Evolutionary conservation across 1,140 invertebrate species (phyloP), one percentile per base, ranked within the genome.

Genomic region (Schlechtendalia chinensis): DNA sequence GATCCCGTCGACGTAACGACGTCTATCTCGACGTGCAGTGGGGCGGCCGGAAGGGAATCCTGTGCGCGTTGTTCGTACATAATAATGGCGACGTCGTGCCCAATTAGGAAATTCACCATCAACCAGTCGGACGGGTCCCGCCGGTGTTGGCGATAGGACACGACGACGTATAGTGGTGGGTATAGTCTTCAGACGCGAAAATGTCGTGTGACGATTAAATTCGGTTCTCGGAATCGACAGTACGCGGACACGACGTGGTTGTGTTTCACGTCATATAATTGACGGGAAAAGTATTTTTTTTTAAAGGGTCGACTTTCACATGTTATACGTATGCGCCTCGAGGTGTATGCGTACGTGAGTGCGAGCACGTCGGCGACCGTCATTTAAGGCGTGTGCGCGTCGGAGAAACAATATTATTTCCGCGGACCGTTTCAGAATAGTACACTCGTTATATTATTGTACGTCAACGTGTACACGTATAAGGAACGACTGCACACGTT

Each of bases 101-200:
- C 75, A 63, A 63, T 79, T 61, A 47, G 75, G 75, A 79, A 61
- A 79, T 61, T 61, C 24, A n/a, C 16, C 75, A 19, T 61, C 45
- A 22, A 79, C 75, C 75, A 79, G 75, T 79, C 75, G 58, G 39
- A 61, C 75, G 58, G 45, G 75, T 79, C 58, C 54, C 24, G 16
- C 14, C 32, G 8, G 47, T 17, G 67, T 27, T 11, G 19, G 39
- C 45, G 67, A 45, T 45, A 1, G 32, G n/a, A 22, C 29, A 4
- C 14, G 29, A 10, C 16, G 61, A 16, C 39, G 63, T 39, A 22
- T 45, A 67, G 39, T 67, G n/a, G 29, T 22, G 12, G 19, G 39
- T 39, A 65, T 45, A 32, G 29, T 58, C 27, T 14, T 24, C 19
- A 29, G 75, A 63, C 75, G 75, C 22, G 54, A 58, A 58, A 75